These are phyloP conservation scores for Electrona antarctica DNA, from an alignment of 2,113 vertebrate species.

Conservation along the genomic window DNA sequence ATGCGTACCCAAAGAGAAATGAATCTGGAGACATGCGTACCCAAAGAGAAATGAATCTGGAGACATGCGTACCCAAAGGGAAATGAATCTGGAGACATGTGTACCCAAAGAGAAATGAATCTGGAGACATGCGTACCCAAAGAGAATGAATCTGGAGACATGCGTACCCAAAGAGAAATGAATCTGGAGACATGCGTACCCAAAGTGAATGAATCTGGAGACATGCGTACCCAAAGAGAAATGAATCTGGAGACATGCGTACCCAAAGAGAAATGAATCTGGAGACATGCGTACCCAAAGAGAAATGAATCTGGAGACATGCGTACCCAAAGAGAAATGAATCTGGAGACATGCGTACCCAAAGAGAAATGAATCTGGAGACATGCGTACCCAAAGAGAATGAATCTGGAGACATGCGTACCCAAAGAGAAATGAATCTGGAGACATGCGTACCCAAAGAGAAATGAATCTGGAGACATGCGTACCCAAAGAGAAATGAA, in stretches of 20 bases:
- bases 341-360: background rate
- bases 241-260: background rate
- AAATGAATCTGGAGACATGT: background rate
- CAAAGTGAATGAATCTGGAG: no score
- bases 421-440: no score
- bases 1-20: no score
- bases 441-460: background rate
- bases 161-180: no score
- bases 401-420: background rate
- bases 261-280: no score
- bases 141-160: background rate
- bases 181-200: background rate
- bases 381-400: no score
- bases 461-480: background rate
- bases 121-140: background rate
- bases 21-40: background rate
- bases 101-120: no score
- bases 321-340: no score
- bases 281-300: background rate
- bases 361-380: no score
- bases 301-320: background rate
- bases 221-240: no score
- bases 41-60: no score
- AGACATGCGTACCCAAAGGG: background rate
- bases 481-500: no score